A percentile compares a stretch with the other conserved stretches of the same genome.
These are phyloP conservation scores for Poeciliopsis gracilis DNA, from an alignment of 2,797 vertebrate genomes.

Conservation along the genomic window DNA sequence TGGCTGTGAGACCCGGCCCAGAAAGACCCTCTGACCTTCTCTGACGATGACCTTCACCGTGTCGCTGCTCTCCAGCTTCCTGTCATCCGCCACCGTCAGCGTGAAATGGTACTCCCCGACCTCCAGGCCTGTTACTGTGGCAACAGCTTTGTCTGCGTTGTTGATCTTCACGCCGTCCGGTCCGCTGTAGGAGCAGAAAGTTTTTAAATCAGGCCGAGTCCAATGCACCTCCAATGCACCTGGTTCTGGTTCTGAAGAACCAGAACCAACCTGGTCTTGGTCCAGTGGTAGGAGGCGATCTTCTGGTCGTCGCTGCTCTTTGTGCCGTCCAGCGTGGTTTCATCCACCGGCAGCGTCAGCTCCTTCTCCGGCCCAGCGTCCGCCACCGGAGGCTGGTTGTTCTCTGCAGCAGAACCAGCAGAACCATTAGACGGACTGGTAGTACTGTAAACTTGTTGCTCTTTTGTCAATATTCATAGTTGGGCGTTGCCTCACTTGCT, in stretches of 20 bases:
- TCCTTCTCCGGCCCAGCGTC: conserved; percentile 98
- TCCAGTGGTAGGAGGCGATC: conserved; percentile 91
- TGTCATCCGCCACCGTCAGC: conserved; percentile 92
- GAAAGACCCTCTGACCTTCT: conserved; percentile 80
- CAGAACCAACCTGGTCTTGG: conserved; percentile 84
- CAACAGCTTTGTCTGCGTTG: conserved; percentile 86
- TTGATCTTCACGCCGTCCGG: conserved; percentile 92
- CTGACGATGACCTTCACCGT: conserved; percentile 91
- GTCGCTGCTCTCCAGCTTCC: conserved; percentile 89
- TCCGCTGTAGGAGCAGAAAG: conserved; percentile 77
- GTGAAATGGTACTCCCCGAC: conserved; percentile 91
- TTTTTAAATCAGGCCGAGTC: not conserved
- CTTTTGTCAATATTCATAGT: no score
- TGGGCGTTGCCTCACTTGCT: no score
- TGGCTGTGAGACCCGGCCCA: no score
- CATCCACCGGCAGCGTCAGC: conserved; percentile 93
- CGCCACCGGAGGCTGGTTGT: conserved; percentile 94
- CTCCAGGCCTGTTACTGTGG: conserved; percentile 90
- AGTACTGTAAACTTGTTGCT: no score
- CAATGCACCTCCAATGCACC: no score
- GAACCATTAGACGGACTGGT: not conserved
- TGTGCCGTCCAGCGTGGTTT: conserved; percentile 93
- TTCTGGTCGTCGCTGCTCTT: conserved; percentile 96
- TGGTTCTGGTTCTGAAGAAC: no score
- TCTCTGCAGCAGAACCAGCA: conserved; percentile 81